Percentiles rank a stretch among this genome's conserved stretches.
Evolutionary conservation across 2,113 vertebrate species (phyloP).

Genomic region (Anthoscopus minutus): DNA sequence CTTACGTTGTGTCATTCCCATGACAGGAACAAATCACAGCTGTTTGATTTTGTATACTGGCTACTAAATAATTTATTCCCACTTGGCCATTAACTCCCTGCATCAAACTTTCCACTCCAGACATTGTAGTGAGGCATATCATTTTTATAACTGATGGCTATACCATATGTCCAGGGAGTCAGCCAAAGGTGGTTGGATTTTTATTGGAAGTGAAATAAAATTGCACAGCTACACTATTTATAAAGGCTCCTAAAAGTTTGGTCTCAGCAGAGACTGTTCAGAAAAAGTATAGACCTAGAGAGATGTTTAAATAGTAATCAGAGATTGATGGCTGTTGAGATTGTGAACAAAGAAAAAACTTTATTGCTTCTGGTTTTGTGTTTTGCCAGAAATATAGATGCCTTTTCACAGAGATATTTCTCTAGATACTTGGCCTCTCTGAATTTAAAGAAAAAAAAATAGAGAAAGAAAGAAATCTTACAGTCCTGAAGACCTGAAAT

Average conservation of each 20-base stretch:
- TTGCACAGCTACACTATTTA: not conserved
- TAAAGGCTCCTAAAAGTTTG: not conserved
- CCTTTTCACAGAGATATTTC: not conserved
- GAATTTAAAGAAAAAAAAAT: not conserved
- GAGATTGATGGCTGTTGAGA: not conserved
- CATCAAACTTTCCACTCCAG: not conserved
- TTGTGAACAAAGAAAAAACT: not conserved
- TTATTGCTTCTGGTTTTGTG: not conserved
- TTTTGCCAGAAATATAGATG: not conserved
- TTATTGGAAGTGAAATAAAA: not conserved
- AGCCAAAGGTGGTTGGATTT: not conserved
- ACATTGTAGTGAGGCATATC: not conserved
- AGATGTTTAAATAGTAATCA: not conserved
- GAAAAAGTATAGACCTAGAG: not conserved
- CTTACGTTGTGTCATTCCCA: too few relatives aligned
- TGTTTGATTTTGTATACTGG: not conserved
- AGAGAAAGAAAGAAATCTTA: not conserved
- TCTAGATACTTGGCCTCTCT: not conserved
- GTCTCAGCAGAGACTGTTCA: not conserved
- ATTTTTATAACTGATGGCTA: not conserved
- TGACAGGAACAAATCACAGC: not conserved
- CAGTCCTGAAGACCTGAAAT: not conserved
- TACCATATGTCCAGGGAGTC: not conserved
- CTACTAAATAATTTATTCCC: not conserved
- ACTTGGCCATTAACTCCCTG: not conserved